Percentiles rank a stretch among this genome's conserved stretches.
Evolutionary conservation across 2,797 vertebrate species (phyloP).

Genomic region (Sparidentex hasta): DNA sequence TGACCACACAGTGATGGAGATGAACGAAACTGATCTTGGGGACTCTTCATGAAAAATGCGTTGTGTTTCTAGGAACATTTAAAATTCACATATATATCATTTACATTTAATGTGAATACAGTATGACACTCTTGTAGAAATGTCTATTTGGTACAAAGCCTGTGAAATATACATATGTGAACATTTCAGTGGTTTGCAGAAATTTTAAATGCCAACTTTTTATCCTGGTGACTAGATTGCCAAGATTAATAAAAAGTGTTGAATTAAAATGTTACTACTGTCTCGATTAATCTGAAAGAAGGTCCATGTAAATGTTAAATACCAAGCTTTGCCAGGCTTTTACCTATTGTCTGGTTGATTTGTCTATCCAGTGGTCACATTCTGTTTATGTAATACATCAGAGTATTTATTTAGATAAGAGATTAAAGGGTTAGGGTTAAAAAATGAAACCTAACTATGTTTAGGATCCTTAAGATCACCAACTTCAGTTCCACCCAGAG

Average conservation of each 20-base stretch:
- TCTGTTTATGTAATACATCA: not conserved
- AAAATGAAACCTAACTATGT: no score
- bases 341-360: not conserved
- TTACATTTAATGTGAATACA: no score
- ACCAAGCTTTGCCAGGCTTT: not conserved
- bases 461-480: not conserved
- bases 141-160: no score
- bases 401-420: not conserved
- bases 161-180: no score
- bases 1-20: conserved; percentile 4
- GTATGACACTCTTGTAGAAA: no score
- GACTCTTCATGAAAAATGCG: not conserved
- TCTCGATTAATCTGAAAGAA: not conserved
- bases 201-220: no score
- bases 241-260: not conserved
- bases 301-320: not conserved
- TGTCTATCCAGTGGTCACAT: not conserved
- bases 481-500: not conserved
- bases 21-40: not conserved
- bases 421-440: no score
- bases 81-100: not conserved
- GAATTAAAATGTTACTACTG: not conserved
- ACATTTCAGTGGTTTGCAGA: no score
- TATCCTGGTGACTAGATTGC: no score
- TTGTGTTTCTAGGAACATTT: no score